Evolutionary conservation across 2,797 vertebrate species (phyloP), one percentile per base, ranked within the genome.

Genomic region (Etheostoma perlongum): DNA sequence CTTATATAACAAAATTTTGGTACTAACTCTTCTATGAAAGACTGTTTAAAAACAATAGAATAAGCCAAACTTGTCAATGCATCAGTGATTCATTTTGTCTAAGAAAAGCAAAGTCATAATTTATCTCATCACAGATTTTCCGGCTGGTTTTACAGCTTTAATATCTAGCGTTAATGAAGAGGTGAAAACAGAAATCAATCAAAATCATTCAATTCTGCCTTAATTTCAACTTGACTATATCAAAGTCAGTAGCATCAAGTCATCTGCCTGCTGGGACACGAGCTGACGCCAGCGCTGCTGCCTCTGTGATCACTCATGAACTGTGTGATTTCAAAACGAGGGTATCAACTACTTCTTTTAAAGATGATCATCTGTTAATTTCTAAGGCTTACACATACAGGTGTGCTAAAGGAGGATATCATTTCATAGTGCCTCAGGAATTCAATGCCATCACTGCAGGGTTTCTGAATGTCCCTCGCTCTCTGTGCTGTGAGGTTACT

Each of bases 301-400:
- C 52, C 49, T 62, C 42, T 51, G 52, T 36, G 15, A 71, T 51
- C 49, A 16, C 67, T 76, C 63, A 59, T 77, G 70, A 81, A 78
- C 74, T 27, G 16, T 30, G 54, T 21, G 53, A 60, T 81, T 81
- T 82, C 47, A 79, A 60, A 74, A 68, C 15, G 6, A 66, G 54
- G 12, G 21, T 53, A 47, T 46, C 54, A 25, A 30, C 58, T 53
- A 63, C 59, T 58, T 57, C 71, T 72, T 87, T 88, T 74, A 57
- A 85, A 86, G 72, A 87, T 27, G 83, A 87, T 83, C 79, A 58
- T 60, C 73, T 89, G 78, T 85, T 87, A 89, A 88, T 86, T 79
- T 88, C 81, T 76, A 72, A 81, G 68, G 40, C 77, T 71, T 62
- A 59, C 71, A 70, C 71, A 52, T 65, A 55, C 79, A 87, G 81